phyloP scores from a whole-genome alignment of 2,113 vertebrate species.

The Charina bottae region DNA sequence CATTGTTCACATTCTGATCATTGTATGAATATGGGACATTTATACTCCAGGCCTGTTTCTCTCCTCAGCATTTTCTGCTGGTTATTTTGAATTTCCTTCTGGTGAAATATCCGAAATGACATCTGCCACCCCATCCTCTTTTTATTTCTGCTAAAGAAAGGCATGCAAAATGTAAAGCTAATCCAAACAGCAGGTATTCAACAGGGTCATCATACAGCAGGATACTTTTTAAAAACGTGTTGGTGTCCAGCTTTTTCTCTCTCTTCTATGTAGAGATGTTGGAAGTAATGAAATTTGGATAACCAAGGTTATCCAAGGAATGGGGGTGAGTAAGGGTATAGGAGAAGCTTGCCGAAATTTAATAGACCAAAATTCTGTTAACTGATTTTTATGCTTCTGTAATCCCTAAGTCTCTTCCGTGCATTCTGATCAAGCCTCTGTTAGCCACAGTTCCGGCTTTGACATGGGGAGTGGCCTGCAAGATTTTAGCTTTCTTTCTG shows the following conservation, averaged over 20 bases:
- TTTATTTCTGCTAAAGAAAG: not conserved
- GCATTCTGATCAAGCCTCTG: slow-evolving; percentile 52
- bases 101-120: not conserved
- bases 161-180: not conserved
- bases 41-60: not conserved
- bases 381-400: not conserved
- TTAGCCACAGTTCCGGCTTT: slow-evolving; percentile 51
- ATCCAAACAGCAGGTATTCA: not conserved
- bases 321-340: not conserved
- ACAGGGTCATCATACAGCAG: not conserved
- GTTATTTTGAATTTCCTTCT: not conserved
- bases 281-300: not conserved
- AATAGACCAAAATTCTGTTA: not conserved
- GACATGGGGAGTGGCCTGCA: slow-evolving; percentile 57
- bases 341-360: not conserved
- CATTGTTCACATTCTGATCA: not conserved
- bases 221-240: not conserved
- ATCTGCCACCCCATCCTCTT: not conserved
- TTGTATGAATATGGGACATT: not conserved
- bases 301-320: not conserved
- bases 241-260: not conserved
- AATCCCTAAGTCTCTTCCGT: slow-evolving; percentile 27
- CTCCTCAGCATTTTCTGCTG: not conserved
- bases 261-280: not conserved
- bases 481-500: slow-evolving; percentile 72